Base-by-base conservation (phyloP, 2,113 vertebrate species). In the Otocyon megalotis region DNA sequence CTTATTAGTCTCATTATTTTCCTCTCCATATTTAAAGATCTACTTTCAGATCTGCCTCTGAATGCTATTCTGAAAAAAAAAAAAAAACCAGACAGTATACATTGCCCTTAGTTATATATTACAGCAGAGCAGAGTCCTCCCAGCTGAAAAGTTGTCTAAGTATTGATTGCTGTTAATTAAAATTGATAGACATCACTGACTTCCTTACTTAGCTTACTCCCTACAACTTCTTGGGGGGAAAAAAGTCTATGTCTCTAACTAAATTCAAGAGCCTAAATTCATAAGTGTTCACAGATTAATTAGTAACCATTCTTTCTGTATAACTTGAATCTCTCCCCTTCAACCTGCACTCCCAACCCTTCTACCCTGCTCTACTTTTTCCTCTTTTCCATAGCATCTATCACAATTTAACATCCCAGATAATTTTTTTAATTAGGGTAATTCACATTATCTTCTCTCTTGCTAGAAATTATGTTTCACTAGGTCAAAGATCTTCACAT, bases 1-100 rank as follows among this genome's bases (percentile, higher is more conserved):
- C 15, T 90, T 90, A 30, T 22, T 22, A 94, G 91, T 94, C 65
- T 50, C 69, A 65, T 71, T 71, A 76, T 50, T 53, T 92, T 72
- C 56, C 62, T 96, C 82, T 94, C 91, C 37, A 30, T 71, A 88
- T 80, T 92, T 89, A 82, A 71, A 80, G 30, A 14, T 12, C 62
- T 76, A 11, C 80, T 95, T 93, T 60, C 77, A 58, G 20, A 48
- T 86, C 79, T 83, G 8, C 32, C 35, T 81, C 3, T 26, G 35
- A 74, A 83, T 32, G 65, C 11, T 26, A 30, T 87, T 69, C 63
- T 84, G 8, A 1, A 77, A 94, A 94, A 96, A 76, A 17, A 2
- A 43, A 43, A 43, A 43, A 43, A 43, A 43, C 5, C n/a, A 8
- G 7, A 11, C 4, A 24, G 10, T 10, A 32, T 13, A 3, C 9